Evolutionary conservation across 2,888 invertebrate genomes (phyloP), one percentile per base, ranked within the genome.

Genomic region (Camptogramma bilineatum): DNA sequence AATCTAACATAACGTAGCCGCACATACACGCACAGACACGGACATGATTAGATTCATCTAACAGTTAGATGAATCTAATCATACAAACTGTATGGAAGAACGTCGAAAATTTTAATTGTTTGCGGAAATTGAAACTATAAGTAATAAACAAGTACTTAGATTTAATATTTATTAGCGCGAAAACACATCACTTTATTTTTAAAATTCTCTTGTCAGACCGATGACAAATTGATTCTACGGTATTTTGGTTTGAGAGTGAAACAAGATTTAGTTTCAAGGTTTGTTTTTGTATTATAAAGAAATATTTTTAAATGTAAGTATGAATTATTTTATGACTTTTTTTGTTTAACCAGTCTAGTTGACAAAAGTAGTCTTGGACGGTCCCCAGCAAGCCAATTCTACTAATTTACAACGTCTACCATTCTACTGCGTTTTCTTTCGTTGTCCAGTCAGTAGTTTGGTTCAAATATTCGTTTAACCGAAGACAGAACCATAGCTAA

Each of bases 181-280:
- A 62, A 66, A 61, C 48, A 51, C 24, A 57, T 65, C 59, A 39
- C 34, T 3, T 39, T 39, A 39, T 55, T 44, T 64, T 64, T 44
- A 53, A 47, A 58, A 66, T 57, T 64, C 66, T 58, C 52, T n/a
- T 56, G 62, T 68, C 51, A 42, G 53, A 55, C 17, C 62, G 68
- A 68, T 72, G 72, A 72, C 72, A 68, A 72, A 72, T 72, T 57
- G 70, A 72, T 70, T 72, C 53, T 58, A 46, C 61, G 69, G 48
- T 62, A 60, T 64, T 68, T 69, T 55, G 59, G 59, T 61, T 57
- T 57, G 18, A 47, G 21, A 67, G 56, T 48, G 57, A 66, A 64
- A 58, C 53, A 51, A 64, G 46, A 62, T 51, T 61, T 50, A 50
- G 44, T 54, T 55, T 62, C 64, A 64, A 63, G 53, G 58, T 63